Conservation (phyloP, 2,888 invertebrate genomes). For the Gisinianus flammeolus region DNA sequence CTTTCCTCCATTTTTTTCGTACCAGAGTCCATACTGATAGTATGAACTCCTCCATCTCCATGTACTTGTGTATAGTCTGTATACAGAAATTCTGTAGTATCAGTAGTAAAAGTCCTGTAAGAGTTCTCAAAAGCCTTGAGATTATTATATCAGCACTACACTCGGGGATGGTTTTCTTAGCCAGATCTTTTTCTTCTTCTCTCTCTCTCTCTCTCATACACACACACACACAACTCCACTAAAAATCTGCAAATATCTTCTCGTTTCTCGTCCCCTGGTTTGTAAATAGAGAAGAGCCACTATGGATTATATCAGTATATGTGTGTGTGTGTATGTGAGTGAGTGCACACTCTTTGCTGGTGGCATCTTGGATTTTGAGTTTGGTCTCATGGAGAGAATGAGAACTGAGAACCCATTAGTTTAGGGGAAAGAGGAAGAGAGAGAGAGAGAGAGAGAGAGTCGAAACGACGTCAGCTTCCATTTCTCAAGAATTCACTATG, state of each 20-base stretch:
- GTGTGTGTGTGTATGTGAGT: background rate
- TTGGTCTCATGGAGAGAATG: background rate
- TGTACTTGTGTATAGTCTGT: background rate
- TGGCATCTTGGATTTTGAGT: conserved; percentile 22
- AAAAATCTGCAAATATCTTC: conserved; percentile 16
- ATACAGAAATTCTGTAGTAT: background rate
- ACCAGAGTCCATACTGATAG: background rate
- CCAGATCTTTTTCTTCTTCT: background rate
- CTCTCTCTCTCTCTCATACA: background rate
- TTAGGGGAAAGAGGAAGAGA: conserved; percentile 6
- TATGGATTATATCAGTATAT: background rate
- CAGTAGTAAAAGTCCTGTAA: background rate
- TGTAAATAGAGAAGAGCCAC: background rate
- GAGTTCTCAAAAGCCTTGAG: background rate
- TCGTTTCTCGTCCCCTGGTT: background rate
- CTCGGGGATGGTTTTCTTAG: background rate
- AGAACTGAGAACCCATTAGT: conserved; percentile 34
- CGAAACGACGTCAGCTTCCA: conserved; percentile 30
- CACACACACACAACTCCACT: background rate
- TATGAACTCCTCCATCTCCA: background rate
- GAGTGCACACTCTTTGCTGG: conserved; percentile 10
- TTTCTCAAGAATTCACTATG: conserved; percentile 20
- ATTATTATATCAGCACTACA: background rate
- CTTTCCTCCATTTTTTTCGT: background rate
- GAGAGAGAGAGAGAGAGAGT: conserved; percentile 23